A percentile compares a stretch with the other conserved stretches of the same genome.
phyloP scores from a whole-genome alignment of 92 coral and sea anemone species.

The Porites evermanni region DNA sequence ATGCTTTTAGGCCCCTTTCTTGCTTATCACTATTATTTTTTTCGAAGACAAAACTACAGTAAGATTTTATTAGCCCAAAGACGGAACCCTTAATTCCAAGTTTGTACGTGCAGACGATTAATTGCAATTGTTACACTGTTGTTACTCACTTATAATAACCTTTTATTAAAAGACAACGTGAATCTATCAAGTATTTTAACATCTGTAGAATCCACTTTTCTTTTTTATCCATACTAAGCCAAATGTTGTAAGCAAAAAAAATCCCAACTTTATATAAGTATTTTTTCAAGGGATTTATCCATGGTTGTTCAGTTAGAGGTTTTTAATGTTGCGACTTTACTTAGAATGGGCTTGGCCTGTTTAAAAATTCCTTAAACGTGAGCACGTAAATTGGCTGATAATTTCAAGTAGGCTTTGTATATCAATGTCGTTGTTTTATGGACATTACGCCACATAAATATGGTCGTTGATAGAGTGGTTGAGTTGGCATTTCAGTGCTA shows the following conservation, averaged over 20 bases:
- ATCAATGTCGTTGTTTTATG: not conserved
- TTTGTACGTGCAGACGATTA: too few species aligned
- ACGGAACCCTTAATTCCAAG: too few species aligned
- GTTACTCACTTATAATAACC: too few species aligned
- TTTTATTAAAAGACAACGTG: too few species aligned
- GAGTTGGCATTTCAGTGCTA: not conserved
- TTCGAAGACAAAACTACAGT: too few species aligned
- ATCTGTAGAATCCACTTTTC: not conserved
- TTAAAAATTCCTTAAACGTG: not conserved
- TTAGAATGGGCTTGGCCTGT: not conserved
- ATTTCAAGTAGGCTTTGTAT: not conserved
- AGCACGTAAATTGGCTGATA: not conserved
- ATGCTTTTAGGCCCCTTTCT: too few species aligned
- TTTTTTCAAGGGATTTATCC: too few species aligned
- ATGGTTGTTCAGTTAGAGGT: not conserved
- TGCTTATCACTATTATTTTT: too few species aligned
- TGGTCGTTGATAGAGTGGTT: not conserved
- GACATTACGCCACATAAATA: conserved; percentile 1
- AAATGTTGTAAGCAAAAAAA: not conserved
- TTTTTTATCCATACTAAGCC: too few species aligned
- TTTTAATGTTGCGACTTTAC: not conserved
- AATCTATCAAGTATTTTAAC: not conserved
- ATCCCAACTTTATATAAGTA: not conserved
- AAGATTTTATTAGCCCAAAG: too few species aligned
- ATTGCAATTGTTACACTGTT: too few species aligned